These are phyloP conservation scores for Nephrotoma appendiculata DNA, from an alignment of 2,888 invertebrate species.

Conservation along the genomic window DNA sequence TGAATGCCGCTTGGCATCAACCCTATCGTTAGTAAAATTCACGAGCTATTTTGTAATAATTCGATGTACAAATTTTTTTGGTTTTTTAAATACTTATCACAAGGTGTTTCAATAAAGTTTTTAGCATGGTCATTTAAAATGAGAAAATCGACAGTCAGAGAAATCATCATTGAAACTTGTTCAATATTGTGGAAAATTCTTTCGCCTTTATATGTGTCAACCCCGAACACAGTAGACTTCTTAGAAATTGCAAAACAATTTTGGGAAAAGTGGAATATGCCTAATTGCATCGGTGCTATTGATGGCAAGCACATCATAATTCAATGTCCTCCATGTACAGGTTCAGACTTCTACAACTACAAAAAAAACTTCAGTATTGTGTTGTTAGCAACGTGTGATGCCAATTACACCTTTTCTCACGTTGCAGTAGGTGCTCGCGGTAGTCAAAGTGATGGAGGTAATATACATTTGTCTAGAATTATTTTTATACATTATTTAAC, in stretches of 20 bases:
- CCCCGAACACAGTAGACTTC: neutral
- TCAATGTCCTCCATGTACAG: conserved; percentile 13
- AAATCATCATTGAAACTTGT: conserved; percentile 6
- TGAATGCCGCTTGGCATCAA: too few species aligned
- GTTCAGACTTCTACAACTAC: conserved; percentile 13
- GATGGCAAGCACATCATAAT: conserved; percentile 12
- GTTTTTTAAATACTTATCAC: too few species aligned
- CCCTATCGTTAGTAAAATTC: too few species aligned
- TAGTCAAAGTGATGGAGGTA: too few species aligned
- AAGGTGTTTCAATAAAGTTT: neutral
- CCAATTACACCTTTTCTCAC: neutral
- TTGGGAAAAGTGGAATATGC: conserved; percentile 14
- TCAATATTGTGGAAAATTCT: neutral
- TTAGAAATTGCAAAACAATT: conserved; percentile 12
- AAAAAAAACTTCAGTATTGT: conserved; percentile 12
- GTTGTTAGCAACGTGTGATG: too few species aligned
- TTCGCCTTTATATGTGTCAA: neutral
- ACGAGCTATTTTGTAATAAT: too few species aligned
- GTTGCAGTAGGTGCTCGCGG: too few species aligned
- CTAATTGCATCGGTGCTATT: too few species aligned
- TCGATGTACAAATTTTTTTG: too few species aligned
- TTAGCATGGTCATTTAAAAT: conserved; percentile 5
- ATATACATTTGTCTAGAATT: neutral
- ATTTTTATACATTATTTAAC: neutral
- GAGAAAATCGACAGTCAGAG: conserved; percentile 3